Percentiles rank a stretch among this genome's conserved stretches.
Evolutionary conservation across 1,140 invertebrate species (phyloP).

Genomic region (Penaeus chinensis): DNA sequence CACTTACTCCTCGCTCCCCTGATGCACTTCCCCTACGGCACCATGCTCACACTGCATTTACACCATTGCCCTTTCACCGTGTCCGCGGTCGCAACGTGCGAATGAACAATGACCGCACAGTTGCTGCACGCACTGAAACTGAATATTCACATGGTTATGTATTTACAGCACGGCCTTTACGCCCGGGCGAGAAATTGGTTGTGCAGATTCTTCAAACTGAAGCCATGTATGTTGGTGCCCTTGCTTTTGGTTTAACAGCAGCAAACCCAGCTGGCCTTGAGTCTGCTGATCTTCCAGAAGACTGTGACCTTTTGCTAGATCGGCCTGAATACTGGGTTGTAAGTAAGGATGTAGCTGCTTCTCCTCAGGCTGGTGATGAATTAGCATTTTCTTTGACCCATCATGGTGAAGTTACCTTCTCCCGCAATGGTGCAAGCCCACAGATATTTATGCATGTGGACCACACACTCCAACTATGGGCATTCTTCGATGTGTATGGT

Average conservation of each 20-base stretch:
- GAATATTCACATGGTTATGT: conserved; percentile 96
- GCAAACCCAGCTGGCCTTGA: conserved; percentile 86
- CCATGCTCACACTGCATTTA: conserved; percentile 52
- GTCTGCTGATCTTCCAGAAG: conserved; percentile 85
- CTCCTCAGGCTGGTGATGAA: conserved; percentile 86
- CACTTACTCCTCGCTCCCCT: conserved; percentile 41
- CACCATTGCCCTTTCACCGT: conserved; percentile 65
- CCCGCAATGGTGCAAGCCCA: conserved; percentile 84
- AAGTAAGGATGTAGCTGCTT: conserved; percentile 89
- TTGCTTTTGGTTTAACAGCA: conserved; percentile 92
- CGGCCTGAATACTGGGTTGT: conserved; percentile 98
- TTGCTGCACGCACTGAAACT: conserved; percentile 82
- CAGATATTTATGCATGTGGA: conserved; percentile 94
- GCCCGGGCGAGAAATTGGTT: conserved; percentile 86
- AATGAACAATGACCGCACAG: conserved; percentile 81
- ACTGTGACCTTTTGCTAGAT: conserved; percentile 91
- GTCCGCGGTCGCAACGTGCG: conserved; percentile 86
- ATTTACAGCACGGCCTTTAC: conserved; percentile 86
- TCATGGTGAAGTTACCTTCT: conserved; percentile 86
- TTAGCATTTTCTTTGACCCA: conserved; percentile 69
- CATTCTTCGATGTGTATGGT: conserved; percentile 96
- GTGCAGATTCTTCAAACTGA: conserved; percentile 85
- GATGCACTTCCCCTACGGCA: conserved; percentile 53
- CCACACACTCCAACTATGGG: conserved; percentile 88
- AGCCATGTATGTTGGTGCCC: conserved; percentile 84